These are phyloP conservation scores for Mus spicilegus DNA, from an alignment of 2,113 vertebrate species.

Conservation along the genomic window DNA sequence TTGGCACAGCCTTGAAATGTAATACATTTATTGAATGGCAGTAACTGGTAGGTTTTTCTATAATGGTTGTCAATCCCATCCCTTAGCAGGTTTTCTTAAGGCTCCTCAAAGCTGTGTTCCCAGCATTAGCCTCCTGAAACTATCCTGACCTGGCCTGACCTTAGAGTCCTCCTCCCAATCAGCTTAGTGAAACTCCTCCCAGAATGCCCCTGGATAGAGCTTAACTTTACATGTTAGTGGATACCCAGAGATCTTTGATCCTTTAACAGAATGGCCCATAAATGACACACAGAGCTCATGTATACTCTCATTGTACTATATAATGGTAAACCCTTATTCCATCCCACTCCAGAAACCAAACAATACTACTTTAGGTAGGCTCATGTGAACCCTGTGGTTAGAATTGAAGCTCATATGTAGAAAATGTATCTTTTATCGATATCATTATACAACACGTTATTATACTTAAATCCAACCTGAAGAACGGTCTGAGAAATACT, in stretches of 20 bases:
- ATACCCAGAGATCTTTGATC: neutral
- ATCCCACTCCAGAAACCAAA: neutral
- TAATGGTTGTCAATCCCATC: neutral
- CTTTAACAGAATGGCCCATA: neutral
- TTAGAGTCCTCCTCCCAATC: neutral
- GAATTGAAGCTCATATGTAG: constrained; percentile 16
- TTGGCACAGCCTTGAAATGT: constrained; percentile 17
- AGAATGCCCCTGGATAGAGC: neutral
- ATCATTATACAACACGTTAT: neutral
- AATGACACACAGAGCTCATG: neutral
- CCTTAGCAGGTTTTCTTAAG: neutral
- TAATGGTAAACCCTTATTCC: neutral
- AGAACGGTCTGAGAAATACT: neutral
- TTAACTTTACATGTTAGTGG: neutral
- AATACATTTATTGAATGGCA: neutral
- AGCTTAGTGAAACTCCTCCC: neutral
- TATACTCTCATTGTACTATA: constrained; percentile 8
- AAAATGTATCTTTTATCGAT: neutral
- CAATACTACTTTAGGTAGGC: neutral
- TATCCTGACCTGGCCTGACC: neutral
- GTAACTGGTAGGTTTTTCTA: neutral
- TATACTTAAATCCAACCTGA: neutral
- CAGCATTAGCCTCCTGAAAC: neutral
- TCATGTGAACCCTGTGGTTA: neutral
- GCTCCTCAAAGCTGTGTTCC: neutral